These are phyloP conservation scores for Argyrosomus japonicus DNA, from an alignment of 2,113 vertebrate genomes.

Conservation along the genomic window DNA sequence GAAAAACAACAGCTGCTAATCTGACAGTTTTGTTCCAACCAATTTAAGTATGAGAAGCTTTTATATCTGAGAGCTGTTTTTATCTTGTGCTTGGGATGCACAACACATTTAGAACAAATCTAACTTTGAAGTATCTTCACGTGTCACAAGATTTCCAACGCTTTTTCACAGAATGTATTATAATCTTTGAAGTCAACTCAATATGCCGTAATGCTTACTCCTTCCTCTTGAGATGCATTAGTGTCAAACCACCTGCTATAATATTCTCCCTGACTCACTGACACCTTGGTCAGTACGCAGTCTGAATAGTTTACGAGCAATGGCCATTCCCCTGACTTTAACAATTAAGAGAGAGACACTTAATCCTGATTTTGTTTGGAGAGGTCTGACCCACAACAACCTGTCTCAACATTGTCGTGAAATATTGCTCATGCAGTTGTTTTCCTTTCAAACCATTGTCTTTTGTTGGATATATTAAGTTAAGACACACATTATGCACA, in stretches of 20 bases:
- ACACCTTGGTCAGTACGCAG: neutral
- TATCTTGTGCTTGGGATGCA: conserved; percentile 2
- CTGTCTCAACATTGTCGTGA: neutral
- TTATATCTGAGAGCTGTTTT: conserved; percentile 19
- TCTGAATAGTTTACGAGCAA: conserved; percentile 2
- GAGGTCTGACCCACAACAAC: conserved; percentile 1
- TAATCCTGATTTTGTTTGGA: neutral
- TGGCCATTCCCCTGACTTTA: conserved; percentile 13
- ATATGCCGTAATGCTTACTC: neutral
- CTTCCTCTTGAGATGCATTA: conserved; percentile 34
- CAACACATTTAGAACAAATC: conserved; percentile 34
- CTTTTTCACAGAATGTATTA: conserved; percentile 6
- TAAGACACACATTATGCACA: neutral
- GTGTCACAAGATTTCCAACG: conserved; percentile 13
- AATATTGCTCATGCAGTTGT: neutral
- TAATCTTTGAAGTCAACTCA: conserved; percentile 28
- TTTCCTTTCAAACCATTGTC: neutral
- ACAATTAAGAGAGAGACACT: conserved; percentile 9
- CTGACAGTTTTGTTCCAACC: conserved; percentile 28
- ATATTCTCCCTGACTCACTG: neutral
- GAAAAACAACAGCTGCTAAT: conserved; percentile 11
- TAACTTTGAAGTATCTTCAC: conserved; percentile 41
- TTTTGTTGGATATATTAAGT: conserved; percentile 2
- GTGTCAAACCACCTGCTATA: conserved; percentile 29
- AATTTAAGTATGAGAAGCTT: conserved; percentile 20